phyloP scores from a whole-genome alignment of 2,113 vertebrate genomes.

The Mionectes macconnelli region DNA sequence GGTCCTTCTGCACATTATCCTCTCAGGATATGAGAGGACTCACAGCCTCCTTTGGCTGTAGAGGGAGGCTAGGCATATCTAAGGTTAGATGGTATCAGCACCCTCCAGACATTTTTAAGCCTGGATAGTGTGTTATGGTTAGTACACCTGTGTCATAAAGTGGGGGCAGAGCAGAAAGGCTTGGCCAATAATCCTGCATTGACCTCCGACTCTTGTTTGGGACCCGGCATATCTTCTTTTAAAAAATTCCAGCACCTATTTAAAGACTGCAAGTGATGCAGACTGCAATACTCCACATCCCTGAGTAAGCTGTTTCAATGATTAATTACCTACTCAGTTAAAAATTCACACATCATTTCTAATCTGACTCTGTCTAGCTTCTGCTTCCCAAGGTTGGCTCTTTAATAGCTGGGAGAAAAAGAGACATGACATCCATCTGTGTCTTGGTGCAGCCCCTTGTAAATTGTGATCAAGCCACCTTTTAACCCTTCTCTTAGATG shows the following conservation, averaged over 20 bases:
- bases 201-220: not conserved
- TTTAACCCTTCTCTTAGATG: not conserved
- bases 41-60: not conserved
- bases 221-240: not conserved
- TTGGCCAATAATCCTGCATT: not conserved
- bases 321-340: conserved; percentile 41
- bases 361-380: conserved; percentile 1
- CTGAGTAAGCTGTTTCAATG: conserved; percentile 36
- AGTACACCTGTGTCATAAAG: not conserved
- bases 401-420: not conserved
- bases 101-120: not conserved
- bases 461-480: conserved; percentile 13
- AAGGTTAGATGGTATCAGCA: not conserved
- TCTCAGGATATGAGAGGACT: not conserved
- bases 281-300: not conserved
- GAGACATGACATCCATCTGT: not conserved
- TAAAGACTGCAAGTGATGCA: not conserved
- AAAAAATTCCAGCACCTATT: not conserved
- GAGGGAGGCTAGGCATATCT: not conserved
- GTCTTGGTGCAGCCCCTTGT: not conserved
- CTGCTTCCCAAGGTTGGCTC: not conserved
- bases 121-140: not conserved
- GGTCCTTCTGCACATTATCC: not conserved
- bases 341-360: conserved; percentile 35
- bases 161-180: not conserved